phyloP scores from a whole-genome alignment of 1,140 invertebrate species.

The Apocrypta bakeri region DNA sequence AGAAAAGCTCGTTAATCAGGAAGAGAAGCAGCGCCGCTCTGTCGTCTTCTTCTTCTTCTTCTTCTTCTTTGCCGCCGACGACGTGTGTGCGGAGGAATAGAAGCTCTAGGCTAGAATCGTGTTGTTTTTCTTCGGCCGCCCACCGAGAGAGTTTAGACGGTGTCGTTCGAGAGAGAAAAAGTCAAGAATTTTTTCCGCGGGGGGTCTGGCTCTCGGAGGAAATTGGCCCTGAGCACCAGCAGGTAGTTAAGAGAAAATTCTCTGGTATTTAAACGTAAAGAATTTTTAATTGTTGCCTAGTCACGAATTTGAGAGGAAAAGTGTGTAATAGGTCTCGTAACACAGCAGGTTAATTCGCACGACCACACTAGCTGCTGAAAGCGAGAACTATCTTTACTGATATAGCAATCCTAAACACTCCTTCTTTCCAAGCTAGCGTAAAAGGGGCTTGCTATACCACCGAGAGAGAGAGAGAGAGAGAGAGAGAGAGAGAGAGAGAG shows the following conservation, averaged over 20 bases:
- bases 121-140: conserved; percentile 42
- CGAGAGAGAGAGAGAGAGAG: too few species aligned
- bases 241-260: neutral
- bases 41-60: neutral
- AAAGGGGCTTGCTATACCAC: neutral
- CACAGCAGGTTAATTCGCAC: too few species aligned
- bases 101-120: conserved; percentile 4
- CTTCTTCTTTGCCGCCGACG: neutral
- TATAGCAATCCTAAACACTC: too few species aligned
- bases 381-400: too few species aligned
- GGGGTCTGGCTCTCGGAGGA: too few species aligned
- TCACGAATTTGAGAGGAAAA: too few species aligned
- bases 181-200: conserved; percentile 11
- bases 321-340: too few species aligned
- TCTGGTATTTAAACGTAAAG: too few species aligned
- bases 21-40: conserved; percentile 1
- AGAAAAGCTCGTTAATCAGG: conserved; percentile 52
- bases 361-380: too few species aligned
- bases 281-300: too few species aligned
- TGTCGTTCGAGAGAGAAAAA: conserved; percentile 1
- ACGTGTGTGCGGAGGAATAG: neutral
- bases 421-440: neutral
- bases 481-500: too few species aligned
- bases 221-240: neutral
- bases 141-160: conserved; percentile 38